phyloP scores from a whole-genome alignment of 2,797 vertebrate species.

The Mus caroli region DNA sequence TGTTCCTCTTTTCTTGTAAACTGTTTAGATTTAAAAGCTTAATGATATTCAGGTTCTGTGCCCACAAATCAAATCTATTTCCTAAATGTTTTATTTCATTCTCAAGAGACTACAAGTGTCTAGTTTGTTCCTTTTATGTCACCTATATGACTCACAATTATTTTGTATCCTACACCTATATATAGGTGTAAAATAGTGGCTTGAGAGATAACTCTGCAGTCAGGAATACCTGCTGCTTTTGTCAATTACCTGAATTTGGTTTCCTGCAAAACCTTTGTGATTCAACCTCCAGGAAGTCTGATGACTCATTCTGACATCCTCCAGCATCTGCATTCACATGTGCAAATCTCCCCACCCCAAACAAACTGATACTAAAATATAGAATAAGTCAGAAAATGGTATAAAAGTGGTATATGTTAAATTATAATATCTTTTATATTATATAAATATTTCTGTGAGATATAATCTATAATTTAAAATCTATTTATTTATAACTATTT shows the following conservation, averaged over 20 bases:
- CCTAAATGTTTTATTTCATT: neutral
- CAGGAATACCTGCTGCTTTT: neutral
- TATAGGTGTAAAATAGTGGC: too few relatives aligned
- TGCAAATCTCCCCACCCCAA: neutral
- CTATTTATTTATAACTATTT: too few relatives aligned
- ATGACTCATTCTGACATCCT: neutral
- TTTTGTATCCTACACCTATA: neutral
- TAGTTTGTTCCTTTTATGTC: neutral
- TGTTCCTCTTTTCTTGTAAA: neutral
- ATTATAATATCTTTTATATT: neutral
- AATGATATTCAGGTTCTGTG: neutral
- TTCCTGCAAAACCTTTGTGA: neutral
- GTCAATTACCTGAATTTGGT: neutral
- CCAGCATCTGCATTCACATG: neutral
- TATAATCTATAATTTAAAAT: too few relatives aligned
- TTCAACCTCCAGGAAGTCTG: neutral
- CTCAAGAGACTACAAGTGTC: neutral
- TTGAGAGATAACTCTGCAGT: neutral
- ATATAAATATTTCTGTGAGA: too few relatives aligned
- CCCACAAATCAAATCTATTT: neutral
- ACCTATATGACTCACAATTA: neutral
- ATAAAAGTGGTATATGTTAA: neutral
- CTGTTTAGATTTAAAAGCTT: constrained; percentile 35
- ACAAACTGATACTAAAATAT: neutral
- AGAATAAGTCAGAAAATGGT: neutral